Evolutionary conservation across 2,797 vertebrate genomes (phyloP).

Genomic region (Urophycis tenuis): DNA sequence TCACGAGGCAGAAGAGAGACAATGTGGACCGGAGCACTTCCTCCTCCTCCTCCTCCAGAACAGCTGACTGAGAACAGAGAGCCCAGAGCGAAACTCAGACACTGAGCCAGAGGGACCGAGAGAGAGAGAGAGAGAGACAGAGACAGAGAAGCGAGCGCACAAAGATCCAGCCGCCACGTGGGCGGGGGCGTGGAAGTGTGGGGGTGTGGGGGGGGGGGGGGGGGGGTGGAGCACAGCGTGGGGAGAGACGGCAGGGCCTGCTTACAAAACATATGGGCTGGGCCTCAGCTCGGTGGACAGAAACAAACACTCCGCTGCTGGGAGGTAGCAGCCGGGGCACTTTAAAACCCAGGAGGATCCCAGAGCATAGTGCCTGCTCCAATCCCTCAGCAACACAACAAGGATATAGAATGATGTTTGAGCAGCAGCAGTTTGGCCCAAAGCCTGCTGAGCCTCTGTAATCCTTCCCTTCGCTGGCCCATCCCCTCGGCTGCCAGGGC

Average conservation of each 20-base stretch:
- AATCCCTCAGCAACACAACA: neutral
- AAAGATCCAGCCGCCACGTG: constrained; percentile 42
- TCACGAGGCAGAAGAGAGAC: neutral
- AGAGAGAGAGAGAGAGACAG: constrained; percentile 22
- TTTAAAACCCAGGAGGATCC: constrained; percentile 9
- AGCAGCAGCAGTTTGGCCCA: constrained; percentile 43
- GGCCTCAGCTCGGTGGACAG: constrained; percentile 50
- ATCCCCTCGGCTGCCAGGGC: constrained; percentile 29
- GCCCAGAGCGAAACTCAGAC: neutral
- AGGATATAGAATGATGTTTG: constrained; percentile 26
- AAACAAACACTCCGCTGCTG: constrained; percentile 41
- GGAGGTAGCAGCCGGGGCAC: constrained; percentile 13
- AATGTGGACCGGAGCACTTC: neutral
- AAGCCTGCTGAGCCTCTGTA: constrained; percentile 55
- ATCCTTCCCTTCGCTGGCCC: constrained; percentile 38
- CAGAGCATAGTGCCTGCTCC: neutral
- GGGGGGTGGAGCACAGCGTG: constrained; percentile 41
- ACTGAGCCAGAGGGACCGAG: too few species aligned
- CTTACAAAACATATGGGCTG: constrained; percentile 62
- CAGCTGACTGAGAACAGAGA: constrained; percentile 1
- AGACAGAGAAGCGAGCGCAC: constrained; percentile 9
- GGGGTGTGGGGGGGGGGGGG: constrained; percentile 34
- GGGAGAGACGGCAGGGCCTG: constrained; percentile 46
- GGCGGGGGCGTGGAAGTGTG: constrained; percentile 28
- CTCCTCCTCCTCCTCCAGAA: neutral